Evolutionary conservation across 1,140 invertebrate genomes (phyloP).

Genomic region (Trichonephila clavata): DNA sequence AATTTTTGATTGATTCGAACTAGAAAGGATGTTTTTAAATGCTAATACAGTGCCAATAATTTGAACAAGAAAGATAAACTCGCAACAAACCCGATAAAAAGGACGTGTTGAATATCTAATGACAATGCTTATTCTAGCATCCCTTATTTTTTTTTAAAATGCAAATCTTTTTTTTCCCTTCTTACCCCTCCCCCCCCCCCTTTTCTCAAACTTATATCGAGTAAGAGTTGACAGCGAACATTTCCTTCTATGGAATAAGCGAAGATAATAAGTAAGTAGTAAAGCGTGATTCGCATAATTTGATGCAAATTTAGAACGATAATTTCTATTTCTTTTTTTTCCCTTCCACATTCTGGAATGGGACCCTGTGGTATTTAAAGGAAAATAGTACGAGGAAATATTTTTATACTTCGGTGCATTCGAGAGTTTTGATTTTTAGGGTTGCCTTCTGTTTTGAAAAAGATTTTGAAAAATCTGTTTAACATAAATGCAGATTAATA

Average conservation of each 20-base stretch:
- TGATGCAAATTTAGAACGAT: background rate
- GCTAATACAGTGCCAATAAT: background rate
- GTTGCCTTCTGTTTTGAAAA: too few relatives aligned
- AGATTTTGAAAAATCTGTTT: too few relatives aligned
- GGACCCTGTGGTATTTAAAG: background rate
- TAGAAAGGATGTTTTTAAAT: background rate
- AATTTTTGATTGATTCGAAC: background rate
- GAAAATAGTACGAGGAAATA: slow-evolving; percentile 2
- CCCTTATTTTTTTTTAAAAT: background rate
- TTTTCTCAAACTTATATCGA: background rate
- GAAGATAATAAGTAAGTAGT: background rate
- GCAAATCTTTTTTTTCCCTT: background rate
- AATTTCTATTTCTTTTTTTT: background rate
- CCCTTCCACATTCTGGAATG: background rate
- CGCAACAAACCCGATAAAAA: background rate
- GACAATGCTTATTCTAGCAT: background rate
- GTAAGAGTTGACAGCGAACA: background rate
- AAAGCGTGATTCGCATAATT: slow-evolving; percentile 16
- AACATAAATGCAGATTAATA: too few relatives aligned
- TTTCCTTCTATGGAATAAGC: background rate
- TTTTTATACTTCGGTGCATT: background rate
- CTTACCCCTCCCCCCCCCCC: too few relatives aligned
- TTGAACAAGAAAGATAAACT: background rate
- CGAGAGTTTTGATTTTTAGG: too few relatives aligned
- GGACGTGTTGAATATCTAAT: slow-evolving; percentile 10